Base-by-base conservation (phyloP, 2,797 vertebrate genomes). In the Ataeniobius toweri region DNA sequence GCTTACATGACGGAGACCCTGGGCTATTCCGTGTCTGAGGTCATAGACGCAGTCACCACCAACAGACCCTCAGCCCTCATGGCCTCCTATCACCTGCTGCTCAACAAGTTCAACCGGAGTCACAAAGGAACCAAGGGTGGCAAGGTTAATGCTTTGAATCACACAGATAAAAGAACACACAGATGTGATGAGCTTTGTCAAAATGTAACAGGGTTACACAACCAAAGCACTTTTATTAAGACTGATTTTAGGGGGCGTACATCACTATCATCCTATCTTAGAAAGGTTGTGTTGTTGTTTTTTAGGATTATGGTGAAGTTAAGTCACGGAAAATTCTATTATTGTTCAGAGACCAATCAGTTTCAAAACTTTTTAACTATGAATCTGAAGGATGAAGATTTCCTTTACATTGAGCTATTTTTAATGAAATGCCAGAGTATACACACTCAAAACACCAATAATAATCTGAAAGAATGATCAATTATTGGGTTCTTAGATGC, bases 41-140 rank as follows among this genome's bases (percentile, higher is more conserved):
- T 96, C 90, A 92, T 94, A 26, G 94, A 89, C 82, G 92, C 93
- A 0, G 90, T 98, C 87, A 95, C 93, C 84, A 95, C 89, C 77
- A 97, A 97, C 86, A 95, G 94, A 59, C 95, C 96, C 3, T 97
- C 95, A 6, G 85, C 96, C 92, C 89, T 95, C 91, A 95, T 95
- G 94, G 94, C 96, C 80, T 95, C 94, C 48, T 96, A 97, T 61
- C 96, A 94, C 81, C 94, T 97, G 80, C 91, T 97, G 84, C 88
- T 97, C 80, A 95, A 93, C 91, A 97, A 96, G 86, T 89, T 97
- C 48, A 86, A 83, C 84, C 93, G 93, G 77, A 93, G 91, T 76
- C 95, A 95, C 86, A 97, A 92, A 83, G 91, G 92, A 76, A 0
- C 1, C 73, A 96, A 91, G 83, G 81, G 82, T 82, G 74, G 72